A percentile compares a stretch with the other conserved stretches of the same genome.
phyloP scores from a whole-genome alignment of 2,113 vertebrate species.

The Laticauda laticaudata region DNA sequence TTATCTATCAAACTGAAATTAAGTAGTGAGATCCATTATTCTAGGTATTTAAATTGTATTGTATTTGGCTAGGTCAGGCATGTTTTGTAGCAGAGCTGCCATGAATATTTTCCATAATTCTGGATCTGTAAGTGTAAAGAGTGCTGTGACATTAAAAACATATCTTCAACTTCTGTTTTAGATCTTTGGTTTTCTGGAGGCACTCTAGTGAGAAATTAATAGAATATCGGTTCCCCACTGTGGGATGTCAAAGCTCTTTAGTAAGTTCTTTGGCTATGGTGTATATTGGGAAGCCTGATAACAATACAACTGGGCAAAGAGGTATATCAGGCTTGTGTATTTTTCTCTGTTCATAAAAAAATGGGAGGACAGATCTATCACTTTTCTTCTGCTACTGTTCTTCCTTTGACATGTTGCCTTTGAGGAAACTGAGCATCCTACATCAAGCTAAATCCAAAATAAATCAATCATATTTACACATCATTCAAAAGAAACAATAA shows the following conservation, averaged over 20 bases:
- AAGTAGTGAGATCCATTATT: background rate
- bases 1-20: background rate
- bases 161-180: background rate
- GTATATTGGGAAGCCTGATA: background rate
- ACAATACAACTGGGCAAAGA: background rate
- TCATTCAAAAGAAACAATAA: background rate
- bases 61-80: background rate
- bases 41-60: background rate
- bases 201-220: background rate
- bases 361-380: background rate
- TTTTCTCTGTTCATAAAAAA: background rate
- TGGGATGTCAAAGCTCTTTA: background rate
- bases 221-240: background rate
- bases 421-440: background rate
- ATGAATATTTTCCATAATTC: background rate
- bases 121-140: background rate
- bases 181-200: background rate
- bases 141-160: background rate
- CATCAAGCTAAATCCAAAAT: background rate
- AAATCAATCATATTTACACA: background rate
- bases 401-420: background rate
- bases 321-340: background rate
- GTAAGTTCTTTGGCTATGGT: background rate
- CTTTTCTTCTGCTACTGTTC: background rate
- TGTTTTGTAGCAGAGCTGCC: background rate